A percentile compares a stretch with the other conserved stretches of the same genome.
Conservation (phyloP, 2,113 vertebrate species). For the Rattus rattus region DNA sequence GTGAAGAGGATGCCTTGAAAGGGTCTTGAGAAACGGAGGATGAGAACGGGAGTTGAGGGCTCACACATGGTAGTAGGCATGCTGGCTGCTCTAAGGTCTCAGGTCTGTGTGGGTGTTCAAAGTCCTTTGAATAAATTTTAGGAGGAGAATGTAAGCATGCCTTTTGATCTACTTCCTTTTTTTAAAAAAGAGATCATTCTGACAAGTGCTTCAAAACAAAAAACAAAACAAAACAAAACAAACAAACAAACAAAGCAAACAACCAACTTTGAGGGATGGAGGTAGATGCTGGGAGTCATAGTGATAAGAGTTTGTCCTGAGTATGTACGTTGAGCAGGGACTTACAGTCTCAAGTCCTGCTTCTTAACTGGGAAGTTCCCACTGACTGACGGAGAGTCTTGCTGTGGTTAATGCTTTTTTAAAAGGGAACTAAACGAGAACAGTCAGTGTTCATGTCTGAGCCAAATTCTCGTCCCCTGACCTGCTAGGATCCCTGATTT, state of each 20-base stretch:
- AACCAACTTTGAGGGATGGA: no score
- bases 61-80: neutral
- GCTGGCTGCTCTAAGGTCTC: no score
- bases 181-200: neutral
- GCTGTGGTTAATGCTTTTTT: neutral
- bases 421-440: neutral
- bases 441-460: neutral
- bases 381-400: neutral
- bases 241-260: no score
- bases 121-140: neutral
- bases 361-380: neutral
- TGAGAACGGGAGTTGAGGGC: neutral
- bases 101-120: neutral
- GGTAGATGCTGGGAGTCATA: neutral
- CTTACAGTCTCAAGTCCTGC: neutral
- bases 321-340: neutral
- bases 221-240: no score
- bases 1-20: neutral
- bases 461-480: neutral
- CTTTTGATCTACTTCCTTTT: neutral
- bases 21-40: neutral
- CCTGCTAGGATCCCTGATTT: neutral
- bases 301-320: neutral
- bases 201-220: neutral
- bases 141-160: rapidly evolving